These are phyloP conservation scores for Tapirus indicus DNA, from an alignment of 2,797 vertebrate species.

Conservation along the genomic window DNA sequence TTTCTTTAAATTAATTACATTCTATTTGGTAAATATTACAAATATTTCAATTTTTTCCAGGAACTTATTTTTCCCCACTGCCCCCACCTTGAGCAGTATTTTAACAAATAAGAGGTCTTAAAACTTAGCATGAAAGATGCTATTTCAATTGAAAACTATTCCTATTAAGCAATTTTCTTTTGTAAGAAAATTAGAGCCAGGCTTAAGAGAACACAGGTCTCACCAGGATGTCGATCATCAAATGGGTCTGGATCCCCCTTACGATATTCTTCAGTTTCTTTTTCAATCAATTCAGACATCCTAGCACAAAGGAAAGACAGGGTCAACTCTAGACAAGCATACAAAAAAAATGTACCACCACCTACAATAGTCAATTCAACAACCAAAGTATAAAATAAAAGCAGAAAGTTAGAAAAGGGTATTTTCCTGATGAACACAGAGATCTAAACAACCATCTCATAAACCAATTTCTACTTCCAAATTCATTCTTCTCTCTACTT, in stretches of 20 bases:
- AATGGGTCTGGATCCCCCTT: conserved; percentile 99
- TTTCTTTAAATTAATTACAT: background rate
- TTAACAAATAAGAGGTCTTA: conserved; percentile 52
- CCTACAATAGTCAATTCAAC: background rate
- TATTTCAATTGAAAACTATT: conserved; percentile 54
- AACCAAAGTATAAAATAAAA: conserved; percentile 32
- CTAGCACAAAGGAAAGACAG: conserved; percentile 87
- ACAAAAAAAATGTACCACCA: conserved; percentile 9
- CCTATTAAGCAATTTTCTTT: conserved; percentile 57
- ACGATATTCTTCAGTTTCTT: conserved; percentile 99
- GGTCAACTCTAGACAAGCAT: conserved; percentile 55
- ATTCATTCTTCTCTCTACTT: background rate
- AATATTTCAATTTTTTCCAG: conserved; percentile 42
- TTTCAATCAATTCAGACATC: conserved; percentile 98
- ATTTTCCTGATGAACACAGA: conserved; percentile 26
- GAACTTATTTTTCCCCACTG: conserved; percentile 49
- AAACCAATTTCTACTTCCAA: conserved; percentile 1
- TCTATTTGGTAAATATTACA: conserved; percentile 36
- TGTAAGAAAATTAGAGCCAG: background rate
- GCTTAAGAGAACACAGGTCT: conserved; percentile 66
- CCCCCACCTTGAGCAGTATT: background rate
- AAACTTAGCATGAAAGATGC: background rate
- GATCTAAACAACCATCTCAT: conserved; percentile 24
- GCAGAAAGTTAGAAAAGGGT: background rate
- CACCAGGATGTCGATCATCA: conserved; percentile 99